These are phyloP conservation scores for Drosophila formosana DNA, from an alignment of 2,888 invertebrate genomes.

Conservation along the genomic window DNA sequence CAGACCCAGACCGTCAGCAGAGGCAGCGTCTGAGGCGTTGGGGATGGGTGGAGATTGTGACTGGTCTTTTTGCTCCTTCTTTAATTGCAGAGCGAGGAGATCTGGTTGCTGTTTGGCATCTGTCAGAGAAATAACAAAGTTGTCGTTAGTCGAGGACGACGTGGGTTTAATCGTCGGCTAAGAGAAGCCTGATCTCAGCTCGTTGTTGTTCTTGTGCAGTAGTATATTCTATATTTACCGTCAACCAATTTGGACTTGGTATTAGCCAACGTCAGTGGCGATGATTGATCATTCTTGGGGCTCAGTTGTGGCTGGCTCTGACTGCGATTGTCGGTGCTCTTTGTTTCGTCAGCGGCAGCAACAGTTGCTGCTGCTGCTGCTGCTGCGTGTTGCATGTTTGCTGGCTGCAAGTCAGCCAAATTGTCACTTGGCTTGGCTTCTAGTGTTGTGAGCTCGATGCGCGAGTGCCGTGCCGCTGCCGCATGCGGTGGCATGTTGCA, in stretches of 20 bases:
- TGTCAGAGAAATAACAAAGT: slow-evolving; percentile 57
- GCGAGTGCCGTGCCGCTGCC: slow-evolving; percentile 81
- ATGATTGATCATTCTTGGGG: slow-evolving; percentile 66
- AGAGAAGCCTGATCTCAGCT: slow-evolving; percentile 1
- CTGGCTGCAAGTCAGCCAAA: slow-evolving; percentile 68
- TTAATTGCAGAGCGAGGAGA: slow-evolving; percentile 34
- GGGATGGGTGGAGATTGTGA: neutral
- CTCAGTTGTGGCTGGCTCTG: slow-evolving; percentile 33
- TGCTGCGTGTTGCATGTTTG: slow-evolving; percentile 41
- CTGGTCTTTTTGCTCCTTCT: slow-evolving; percentile 29
- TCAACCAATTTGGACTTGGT: slow-evolving; percentile 58
- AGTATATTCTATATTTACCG: slow-evolving; percentile 47
- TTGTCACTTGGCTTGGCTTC: slow-evolving; percentile 69
- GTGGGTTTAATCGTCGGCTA: slow-evolving; percentile 30
- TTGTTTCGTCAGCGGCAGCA: slow-evolving; percentile 60
- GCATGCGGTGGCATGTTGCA: slow-evolving; percentile 47
- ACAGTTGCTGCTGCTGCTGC: slow-evolving; percentile 19
- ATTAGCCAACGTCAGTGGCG: slow-evolving; percentile 59
- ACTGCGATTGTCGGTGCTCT: slow-evolving; percentile 81
- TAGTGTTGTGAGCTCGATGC: slow-evolving; percentile 75
- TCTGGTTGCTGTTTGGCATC: slow-evolving; percentile 39
- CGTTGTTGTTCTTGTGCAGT: neutral
- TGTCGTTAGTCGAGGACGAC: slow-evolving; percentile 44
- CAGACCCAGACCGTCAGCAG: neutral
- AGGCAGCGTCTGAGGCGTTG: neutral